Percentiles rank a stretch among this genome's conserved stretches.
phyloP scores from a whole-genome alignment of 2,888 invertebrate species.

The Azorinus chamasolen region DNA sequence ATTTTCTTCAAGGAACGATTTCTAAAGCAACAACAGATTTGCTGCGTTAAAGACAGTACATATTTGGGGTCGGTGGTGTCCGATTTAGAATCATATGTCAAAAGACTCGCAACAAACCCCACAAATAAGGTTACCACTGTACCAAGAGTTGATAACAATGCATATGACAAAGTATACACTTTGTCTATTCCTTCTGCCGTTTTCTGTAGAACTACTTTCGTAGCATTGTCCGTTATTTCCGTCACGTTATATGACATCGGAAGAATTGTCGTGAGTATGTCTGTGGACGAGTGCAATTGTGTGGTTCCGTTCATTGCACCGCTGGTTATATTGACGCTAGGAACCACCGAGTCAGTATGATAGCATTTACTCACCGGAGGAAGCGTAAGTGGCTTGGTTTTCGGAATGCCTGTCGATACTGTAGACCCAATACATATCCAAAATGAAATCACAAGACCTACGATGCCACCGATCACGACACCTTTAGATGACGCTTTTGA shows the following conservation, averaged over 20 bases:
- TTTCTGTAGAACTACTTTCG: neutral
- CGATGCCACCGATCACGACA: constrained; percentile 34
- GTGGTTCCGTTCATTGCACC: neutral
- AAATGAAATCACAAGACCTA: constrained; percentile 33
- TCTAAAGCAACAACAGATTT: constrained; percentile 40
- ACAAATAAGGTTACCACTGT: constrained; percentile 43
- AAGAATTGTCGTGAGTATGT: neutral
- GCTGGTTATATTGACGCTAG: neutral
- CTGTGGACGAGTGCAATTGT: neutral
- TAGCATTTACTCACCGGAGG: constrained; percentile 6
- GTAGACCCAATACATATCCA: constrained; percentile 52
- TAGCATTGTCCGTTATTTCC: neutral
- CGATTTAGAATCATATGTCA: constrained; percentile 28
- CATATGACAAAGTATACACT: constrained; percentile 43
- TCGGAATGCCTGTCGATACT: constrained; percentile 23
- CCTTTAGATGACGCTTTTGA: constrained; percentile 40
- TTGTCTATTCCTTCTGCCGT: constrained; percentile 22
- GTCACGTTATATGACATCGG: neutral
- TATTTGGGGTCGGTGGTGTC: constrained; percentile 32
- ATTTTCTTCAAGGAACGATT: too few species aligned
- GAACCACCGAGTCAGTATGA: neutral
- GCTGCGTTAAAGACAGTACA: constrained; percentile 13
- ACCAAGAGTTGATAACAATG: constrained; percentile 39
- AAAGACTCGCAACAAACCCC: constrained; percentile 31
- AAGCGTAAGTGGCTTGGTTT: constrained; percentile 20